These are phyloP conservation scores for Caracal caracal DNA, from an alignment of 2,113 vertebrate genomes.

Conservation along the genomic window DNA sequence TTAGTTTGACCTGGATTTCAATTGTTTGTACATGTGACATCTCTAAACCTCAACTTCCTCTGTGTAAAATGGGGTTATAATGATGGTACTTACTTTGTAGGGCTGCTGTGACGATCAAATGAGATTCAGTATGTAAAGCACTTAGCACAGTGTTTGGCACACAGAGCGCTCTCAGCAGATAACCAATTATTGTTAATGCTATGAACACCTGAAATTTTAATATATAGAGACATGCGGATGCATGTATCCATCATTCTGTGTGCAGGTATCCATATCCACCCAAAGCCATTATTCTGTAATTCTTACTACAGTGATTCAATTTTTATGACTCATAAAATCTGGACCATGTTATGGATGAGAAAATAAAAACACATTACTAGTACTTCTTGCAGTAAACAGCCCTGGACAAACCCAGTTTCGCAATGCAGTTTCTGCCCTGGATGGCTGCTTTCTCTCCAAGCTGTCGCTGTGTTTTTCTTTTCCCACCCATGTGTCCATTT, in stretches of 20 bases:
- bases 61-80: conserved; percentile 20
- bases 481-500: conserved; percentile 17
- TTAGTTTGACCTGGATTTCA: background rate
- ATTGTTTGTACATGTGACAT: background rate
- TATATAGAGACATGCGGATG: background rate
- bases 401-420: background rate
- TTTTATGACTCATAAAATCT: conserved; percentile 13
- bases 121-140: background rate
- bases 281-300: conserved; percentile 13
- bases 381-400: background rate
- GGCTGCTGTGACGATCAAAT: background rate
- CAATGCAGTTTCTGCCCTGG: background rate
- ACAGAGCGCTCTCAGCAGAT: background rate
- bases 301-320: background rate
- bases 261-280: background rate
- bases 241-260: background rate
- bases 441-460: background rate
- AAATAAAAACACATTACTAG: background rate
- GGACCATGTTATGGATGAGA: background rate
- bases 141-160: background rate
- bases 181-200: background rate
- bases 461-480: background rate
- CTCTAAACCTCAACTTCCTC: background rate
- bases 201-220: conserved; percentile 23
- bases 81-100: background rate